Base-by-base conservation (phyloP, 1,140 invertebrate genomes). In the Calosoma granatense region DNA sequence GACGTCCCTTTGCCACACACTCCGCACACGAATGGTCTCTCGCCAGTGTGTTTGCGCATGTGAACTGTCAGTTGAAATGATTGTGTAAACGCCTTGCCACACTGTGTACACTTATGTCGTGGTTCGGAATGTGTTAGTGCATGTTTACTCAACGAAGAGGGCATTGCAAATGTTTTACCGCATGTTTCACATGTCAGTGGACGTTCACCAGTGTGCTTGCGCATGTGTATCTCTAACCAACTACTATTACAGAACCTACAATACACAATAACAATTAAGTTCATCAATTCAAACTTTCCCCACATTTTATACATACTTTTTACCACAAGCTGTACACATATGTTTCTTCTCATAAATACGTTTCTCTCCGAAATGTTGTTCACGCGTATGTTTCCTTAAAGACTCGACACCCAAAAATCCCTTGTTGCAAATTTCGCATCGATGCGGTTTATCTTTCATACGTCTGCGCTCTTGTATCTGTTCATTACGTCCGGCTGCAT, bases 51-150 rank as follows among this genome's bases (percentile, higher is more conserved):
- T 12, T 78, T 74, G 1, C 76, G 61, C 15, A 76, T 60, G 57
- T 79, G 77, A 2, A 74, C 74, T 11, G 73, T 72, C 6, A 78
- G 56, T 0, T 74, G 75, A 22, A 70, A 74, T 6, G 82, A 80
- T 65, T 86, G 86, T 9, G 81, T 86, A 68, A 89, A 90, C 0
- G 83, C 76, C 69, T 87, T 88, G 4, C 76, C 74, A 62, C 87
- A 89, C 21, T 79, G 77, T 0, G 73, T 72, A 59, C 84, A 79
- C 17, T 17, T 6, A 15, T 15, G 19, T 17, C 14, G 41, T 17
- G 41, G 41, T 17, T 53, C 21, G 9, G 21, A 11, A 15, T 53
- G 21, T 9, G 17, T 53, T 53, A 47, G 15, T 22, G 11, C 11
- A 22, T 86, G 84, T 65, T 82, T 82, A 54, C 77, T 78, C 15